Conservation (phyloP, 1,140 invertebrate species). For the Lutraria rhynchaena region DNA sequence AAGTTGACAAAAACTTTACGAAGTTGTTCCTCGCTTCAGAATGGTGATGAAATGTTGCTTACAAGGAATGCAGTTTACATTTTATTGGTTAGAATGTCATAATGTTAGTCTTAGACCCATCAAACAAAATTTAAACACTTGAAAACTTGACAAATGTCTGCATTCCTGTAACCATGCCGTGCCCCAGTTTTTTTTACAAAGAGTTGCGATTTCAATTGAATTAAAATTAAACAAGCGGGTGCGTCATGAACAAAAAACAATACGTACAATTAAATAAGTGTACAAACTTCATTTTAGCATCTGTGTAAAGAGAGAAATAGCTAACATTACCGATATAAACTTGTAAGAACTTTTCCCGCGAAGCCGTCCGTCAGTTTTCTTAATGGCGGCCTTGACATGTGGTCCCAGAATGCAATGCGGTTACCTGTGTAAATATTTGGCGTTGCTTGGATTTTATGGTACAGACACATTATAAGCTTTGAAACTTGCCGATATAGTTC, state of each 20-base stretch:
- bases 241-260: not conserved
- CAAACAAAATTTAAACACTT: no score
- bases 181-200: slow-evolving; percentile 51
- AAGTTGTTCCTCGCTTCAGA: no score
- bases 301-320: not conserved
- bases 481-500: no score
- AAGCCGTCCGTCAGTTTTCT: slow-evolving; percentile 34
- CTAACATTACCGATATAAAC: slow-evolving; percentile 20
- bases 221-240: not conserved
- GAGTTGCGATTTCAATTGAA: not conserved
- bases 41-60: no score
- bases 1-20: no score
- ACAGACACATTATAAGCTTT: not conserved
- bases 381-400: slow-evolving; percentile 58
- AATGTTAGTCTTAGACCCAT: no score
- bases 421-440: slow-evolving; percentile 54
- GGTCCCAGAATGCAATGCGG: slow-evolving; percentile 52
- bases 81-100: no score
- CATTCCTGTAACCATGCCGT: slow-evolving; percentile 41
- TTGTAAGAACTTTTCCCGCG: slow-evolving; percentile 36
- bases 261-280: not conserved
- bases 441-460: slow-evolving; percentile 50
- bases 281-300: not conserved
- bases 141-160: no score
- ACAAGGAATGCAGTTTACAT: no score